Conservation (phyloP, 30 jellyfish, hydroid and myxozoan species). For the Chironex yamaguchii region DNA sequence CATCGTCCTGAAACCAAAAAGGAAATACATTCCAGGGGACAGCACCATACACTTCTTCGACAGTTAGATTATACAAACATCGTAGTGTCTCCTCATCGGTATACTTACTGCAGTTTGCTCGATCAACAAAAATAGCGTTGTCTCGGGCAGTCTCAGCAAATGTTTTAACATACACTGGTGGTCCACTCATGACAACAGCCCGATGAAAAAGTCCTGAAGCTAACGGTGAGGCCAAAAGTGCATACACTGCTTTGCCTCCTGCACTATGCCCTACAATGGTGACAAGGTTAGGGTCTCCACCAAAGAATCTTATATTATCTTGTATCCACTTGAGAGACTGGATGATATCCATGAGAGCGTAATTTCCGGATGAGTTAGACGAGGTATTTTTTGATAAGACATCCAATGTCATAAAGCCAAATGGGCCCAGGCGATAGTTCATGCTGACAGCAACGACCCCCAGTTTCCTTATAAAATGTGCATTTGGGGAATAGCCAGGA, state of each 20-base stretch:
- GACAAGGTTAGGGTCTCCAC: conserved; percentile 58
- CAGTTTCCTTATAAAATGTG: conserved; percentile 18
- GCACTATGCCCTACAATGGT: conserved; percentile 44
- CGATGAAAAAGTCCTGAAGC: conserved; percentile 55
- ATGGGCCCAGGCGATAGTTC: conserved; percentile 36
- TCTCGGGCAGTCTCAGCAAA: conserved; percentile 10
- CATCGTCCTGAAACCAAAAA: conserved; percentile 12
- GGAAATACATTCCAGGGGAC: conserved; percentile 20
- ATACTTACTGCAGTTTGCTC: background rate
- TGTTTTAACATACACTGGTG: conserved; percentile 24
- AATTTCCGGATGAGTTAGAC: conserved; percentile 41
- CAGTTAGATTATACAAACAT: conserved; percentile 37
- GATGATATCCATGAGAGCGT: conserved; percentile 57
- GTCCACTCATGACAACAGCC: conserved; percentile 50
- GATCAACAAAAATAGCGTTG: conserved; percentile 7
- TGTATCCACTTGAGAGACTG: conserved; percentile 58
- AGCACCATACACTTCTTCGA: conserved; percentile 25
- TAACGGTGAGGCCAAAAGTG: conserved; percentile 45
- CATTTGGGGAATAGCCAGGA: conserved; percentile 17
- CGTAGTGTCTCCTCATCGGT: background rate
- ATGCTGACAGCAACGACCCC: conserved; percentile 58
- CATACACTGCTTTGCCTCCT: conserved; percentile 55
- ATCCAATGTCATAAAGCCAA: conserved; percentile 52
- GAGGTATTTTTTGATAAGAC: background rate
- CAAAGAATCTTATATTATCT: conserved; percentile 30